Evolutionary conservation across 2,113 vertebrate species (phyloP), one percentile per base, ranked within the genome.

Genomic region (Thalassoma bifasciatum): DNA sequence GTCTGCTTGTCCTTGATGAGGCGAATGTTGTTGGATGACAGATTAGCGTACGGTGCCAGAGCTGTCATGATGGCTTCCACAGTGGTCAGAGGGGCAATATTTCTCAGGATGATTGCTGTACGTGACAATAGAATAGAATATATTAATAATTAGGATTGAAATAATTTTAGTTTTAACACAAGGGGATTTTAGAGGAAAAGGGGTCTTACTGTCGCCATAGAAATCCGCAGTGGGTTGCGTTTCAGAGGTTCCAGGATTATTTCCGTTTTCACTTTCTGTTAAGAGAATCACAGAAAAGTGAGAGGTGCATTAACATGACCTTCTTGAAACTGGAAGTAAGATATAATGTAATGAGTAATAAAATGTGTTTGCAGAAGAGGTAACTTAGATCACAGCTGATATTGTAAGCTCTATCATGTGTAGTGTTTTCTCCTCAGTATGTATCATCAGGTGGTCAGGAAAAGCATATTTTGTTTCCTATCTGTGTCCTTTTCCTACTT

Each of bases 1-100:
- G 98, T 99, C 89, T 98, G 97, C 82, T 98, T 98, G 92, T 99
- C 98, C 89, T 99, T 99, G 91, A 99, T 99, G 71, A 99, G 96
- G 21, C 98, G 96, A 84, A 99, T 98, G 72, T 99, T 99, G 91
- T 96, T 96, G 9, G 97, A 93, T 40, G 96, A 96, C 68, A 99
- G 94, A 75, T 97, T 98, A 0, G 97, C 98, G n/a, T 98, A 99
- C 0, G 98, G 98, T 72, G 97, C 96, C 72, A 99, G 87, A 0
- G 95, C 95, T 19, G 95, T 93, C 94, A 99, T 95, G 77, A 99
- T 98, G 81, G 96, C 97, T 71, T 99, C 98, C 87, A 99, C 96
- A 1, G 96, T 96, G 6, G 97, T 98, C 75, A 96, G 93, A 17
- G 97, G 95, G 82, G 96, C 95, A 59, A 99, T 97, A 91, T 99